These are phyloP conservation scores for Escarpia spicata DNA, from an alignment of 2,888 invertebrate genomes.

Conservation along the genomic window DNA sequence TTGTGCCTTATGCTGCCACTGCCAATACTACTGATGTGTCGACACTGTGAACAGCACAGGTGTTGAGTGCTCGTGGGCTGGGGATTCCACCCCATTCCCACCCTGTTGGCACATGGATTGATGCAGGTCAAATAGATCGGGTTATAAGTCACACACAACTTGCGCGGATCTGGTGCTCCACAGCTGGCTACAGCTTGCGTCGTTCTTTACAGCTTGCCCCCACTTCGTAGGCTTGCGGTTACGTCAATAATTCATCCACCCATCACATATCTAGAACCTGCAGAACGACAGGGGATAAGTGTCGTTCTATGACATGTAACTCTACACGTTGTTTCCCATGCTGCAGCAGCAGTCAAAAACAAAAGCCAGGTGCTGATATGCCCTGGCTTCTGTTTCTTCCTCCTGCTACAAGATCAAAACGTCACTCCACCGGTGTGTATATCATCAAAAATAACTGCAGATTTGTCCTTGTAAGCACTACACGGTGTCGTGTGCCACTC, in stretches of 20 bases:
- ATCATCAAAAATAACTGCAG: not conserved
- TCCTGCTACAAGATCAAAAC: not conserved
- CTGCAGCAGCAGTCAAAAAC: not conserved
- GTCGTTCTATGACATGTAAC: not conserved
- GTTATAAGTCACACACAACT: not conserved
- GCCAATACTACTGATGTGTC: constrained; percentile 1
- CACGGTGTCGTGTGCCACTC: not conserved
- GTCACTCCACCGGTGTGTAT: not conserved
- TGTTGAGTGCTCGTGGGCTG: not conserved
- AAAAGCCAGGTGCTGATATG: constrained; percentile 10
- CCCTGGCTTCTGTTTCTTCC: not conserved
- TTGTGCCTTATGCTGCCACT: not conserved
- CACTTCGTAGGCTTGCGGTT: constrained; percentile 3
- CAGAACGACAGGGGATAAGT: not conserved
- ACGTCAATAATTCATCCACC: not conserved
- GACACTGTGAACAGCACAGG: not conserved
- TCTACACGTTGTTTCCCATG: not conserved
- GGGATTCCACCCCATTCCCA: not conserved
- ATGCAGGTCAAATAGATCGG: not conserved
- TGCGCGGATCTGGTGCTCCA: not conserved
- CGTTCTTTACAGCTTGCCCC: not conserved
- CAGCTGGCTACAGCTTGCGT: not conserved
- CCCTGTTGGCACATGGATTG: constrained; percentile 1
- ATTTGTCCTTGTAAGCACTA: not conserved
- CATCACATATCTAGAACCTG: not conserved